A percentile compares a stretch with the other conserved stretches of the same genome.
Evolutionary conservation across 2,113 vertebrate species (phyloP).

Genomic region (Cranoglanis bouderius): DNA sequence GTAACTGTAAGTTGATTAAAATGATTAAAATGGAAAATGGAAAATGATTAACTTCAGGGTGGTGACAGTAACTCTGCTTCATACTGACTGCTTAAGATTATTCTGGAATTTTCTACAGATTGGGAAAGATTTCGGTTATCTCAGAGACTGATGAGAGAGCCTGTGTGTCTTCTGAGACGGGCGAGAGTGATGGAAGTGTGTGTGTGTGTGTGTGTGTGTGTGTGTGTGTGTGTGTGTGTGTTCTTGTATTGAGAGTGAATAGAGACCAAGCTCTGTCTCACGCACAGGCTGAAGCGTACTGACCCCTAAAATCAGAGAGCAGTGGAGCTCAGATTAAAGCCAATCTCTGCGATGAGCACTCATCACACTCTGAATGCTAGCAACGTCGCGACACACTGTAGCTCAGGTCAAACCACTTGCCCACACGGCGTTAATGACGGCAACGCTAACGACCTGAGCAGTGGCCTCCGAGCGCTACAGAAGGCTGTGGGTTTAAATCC

Average conservation of each 20-base stretch:
- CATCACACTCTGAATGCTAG: conserved; percentile 38
- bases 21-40: too few relatives aligned
- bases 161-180: neutral
- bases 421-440: conserved; percentile 12
- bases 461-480: neutral
- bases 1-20: too few relatives aligned
- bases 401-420: conserved; percentile 29
- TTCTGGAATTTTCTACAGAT: neutral
- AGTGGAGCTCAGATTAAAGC: conserved; percentile 51
- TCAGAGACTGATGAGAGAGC: neutral
- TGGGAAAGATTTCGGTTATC: neutral
- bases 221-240: conserved; percentile 19
- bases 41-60: neutral
- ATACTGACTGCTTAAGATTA: neutral
- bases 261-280: neutral
- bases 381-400: conserved; percentile 7
- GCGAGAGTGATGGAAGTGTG: neutral
- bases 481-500: neutral
- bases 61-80: neutral
- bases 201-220: conserved; percentile 21
- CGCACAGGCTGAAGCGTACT: conserved; percentile 43
- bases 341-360: conserved; percentile 52
- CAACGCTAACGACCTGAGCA: neutral
- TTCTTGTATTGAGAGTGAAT: neutral
- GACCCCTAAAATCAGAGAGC: conserved; percentile 58